Percentiles rank a stretch among this genome's conserved stretches.
phyloP scores from a whole-genome alignment of 2,888 invertebrate genomes.

The Pseudanteris insignis region DNA sequence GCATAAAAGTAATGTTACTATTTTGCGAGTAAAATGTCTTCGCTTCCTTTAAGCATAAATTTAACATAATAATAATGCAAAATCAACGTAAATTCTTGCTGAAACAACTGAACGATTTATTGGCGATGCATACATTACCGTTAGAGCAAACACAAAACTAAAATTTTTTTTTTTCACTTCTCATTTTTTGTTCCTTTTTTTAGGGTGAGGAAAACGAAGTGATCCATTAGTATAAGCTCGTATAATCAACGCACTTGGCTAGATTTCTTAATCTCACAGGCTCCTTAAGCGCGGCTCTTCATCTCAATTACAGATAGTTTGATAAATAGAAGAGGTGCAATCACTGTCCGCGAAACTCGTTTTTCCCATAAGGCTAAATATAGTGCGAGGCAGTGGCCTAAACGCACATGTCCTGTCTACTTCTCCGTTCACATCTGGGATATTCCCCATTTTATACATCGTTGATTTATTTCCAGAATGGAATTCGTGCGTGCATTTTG shows the following conservation, averaged over 20 bases:
- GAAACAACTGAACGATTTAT: too few relatives aligned
- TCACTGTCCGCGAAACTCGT: slow-evolving; percentile 51
- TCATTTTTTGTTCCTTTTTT: too few relatives aligned
- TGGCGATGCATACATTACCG: too few relatives aligned
- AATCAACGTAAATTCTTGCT: too few relatives aligned
- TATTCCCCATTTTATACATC: slow-evolving; percentile 32
- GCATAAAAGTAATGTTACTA: too few relatives aligned
- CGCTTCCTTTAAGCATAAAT: too few relatives aligned
- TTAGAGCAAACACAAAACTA: too few relatives aligned
- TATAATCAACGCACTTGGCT: slow-evolving; percentile 3
- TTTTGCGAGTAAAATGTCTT: too few relatives aligned
- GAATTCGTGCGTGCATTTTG: slow-evolving; percentile 25
- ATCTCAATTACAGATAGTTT: slow-evolving; percentile 2
- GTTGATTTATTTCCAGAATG: slow-evolving; percentile 54
- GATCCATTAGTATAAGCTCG: too few relatives aligned
- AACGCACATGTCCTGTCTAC: slow-evolving; percentile 56
- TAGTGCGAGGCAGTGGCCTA: slow-evolving; percentile 59
- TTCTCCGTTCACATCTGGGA: slow-evolving; percentile 39
- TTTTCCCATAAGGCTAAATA: slow-evolving; percentile 65
- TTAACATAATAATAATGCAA: too few relatives aligned
- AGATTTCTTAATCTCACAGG: slow-evolving; percentile 6
- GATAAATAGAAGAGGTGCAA: slow-evolving; percentile 44
- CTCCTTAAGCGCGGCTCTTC: neutral
- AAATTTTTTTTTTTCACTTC: too few relatives aligned
- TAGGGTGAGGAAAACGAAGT: too few relatives aligned